A percentile compares a stretch with the other conserved stretches of the same genome.
phyloP scores from a whole-genome alignment of 2,797 vertebrate species.

The Malurus splendens region DNA sequence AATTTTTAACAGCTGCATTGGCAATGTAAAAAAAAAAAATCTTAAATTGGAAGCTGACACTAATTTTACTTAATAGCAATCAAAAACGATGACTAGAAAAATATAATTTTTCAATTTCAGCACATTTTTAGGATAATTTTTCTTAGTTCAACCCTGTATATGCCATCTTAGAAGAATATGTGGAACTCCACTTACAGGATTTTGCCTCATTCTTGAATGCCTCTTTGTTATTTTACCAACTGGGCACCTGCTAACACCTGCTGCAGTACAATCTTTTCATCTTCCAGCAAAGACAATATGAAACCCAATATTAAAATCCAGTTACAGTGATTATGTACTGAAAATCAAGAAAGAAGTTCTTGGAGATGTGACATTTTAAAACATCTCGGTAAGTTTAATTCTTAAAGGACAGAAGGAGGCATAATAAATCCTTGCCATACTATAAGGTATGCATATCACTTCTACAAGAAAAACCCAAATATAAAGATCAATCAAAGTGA shows the following conservation, averaged over 20 bases:
- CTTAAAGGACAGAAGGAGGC: slow-evolving; percentile 9
- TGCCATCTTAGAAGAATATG: neutral
- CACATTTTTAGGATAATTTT: neutral
- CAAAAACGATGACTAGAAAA: neutral
- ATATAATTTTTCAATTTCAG: neutral
- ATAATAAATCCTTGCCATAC: neutral
- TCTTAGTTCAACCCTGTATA: neutral
- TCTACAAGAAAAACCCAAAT: slow-evolving; percentile 9
- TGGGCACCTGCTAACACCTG: neutral
- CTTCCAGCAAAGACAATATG: neutral
- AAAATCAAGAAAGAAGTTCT: neutral
- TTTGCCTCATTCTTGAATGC: neutral
- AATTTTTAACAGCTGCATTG: neutral
- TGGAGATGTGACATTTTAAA: neutral
- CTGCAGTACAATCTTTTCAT: neutral
- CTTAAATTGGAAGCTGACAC: neutral
- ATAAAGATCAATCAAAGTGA: neutral
- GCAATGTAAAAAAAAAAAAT: neutral
- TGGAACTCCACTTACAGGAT: neutral
- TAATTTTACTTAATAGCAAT: neutral
- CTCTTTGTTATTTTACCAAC: neutral
- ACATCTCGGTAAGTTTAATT: neutral
- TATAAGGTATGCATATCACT: neutral
- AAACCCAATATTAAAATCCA: neutral
- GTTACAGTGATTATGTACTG: neutral